Conservation (phyloP, 1,140 invertebrate genomes). For the Magallana angulata region DNA sequence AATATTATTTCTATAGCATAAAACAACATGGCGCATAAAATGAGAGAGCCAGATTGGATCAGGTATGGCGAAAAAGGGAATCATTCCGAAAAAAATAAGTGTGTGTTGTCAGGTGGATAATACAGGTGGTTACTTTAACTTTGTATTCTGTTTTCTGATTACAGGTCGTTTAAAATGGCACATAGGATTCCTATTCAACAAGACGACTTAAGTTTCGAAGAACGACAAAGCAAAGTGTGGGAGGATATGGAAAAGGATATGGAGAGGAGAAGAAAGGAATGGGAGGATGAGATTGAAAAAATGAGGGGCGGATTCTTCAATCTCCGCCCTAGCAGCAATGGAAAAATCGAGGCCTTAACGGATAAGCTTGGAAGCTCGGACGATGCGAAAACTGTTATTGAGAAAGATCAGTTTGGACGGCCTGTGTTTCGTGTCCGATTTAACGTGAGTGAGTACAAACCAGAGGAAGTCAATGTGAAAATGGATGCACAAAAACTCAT, state of each 20-base stretch:
- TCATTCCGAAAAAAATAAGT: too few relatives aligned
- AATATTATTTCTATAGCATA: background rate
- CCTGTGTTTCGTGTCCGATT: conserved; percentile 73
- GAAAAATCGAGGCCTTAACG: conserved; percentile 61
- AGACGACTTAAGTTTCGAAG: conserved; percentile 74
- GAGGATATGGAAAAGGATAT: conserved; percentile 77
- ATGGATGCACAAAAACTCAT: conserved; percentile 73
- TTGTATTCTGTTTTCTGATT: background rate
- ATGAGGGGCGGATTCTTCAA: conserved; percentile 78
- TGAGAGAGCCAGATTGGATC: conserved; percentile 22
- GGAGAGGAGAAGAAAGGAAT: conserved; percentile 75
- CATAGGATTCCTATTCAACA: conserved; percentile 75
- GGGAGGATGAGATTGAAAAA: conserved; percentile 77
- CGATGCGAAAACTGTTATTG: conserved; percentile 66
- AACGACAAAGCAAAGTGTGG: conserved; percentile 76
- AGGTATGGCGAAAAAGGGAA: background rate
- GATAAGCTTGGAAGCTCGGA: conserved; percentile 59
- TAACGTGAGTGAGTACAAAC: conserved; percentile 74
- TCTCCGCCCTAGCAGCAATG: conserved; percentile 68
- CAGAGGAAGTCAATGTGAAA: conserved; percentile 76
- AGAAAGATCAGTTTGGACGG: conserved; percentile 71
- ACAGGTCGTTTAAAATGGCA: conserved; percentile 61
- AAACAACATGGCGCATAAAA: conserved; percentile 12
- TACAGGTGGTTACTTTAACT: background rate
- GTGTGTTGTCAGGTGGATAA: background rate